A percentile compares a stretch with the other conserved stretches of the same genome.
These are phyloP conservation scores for Girardinichthys multiradiatus DNA, from an alignment of 2,113 vertebrate genomes.

Conservation along the genomic window DNA sequence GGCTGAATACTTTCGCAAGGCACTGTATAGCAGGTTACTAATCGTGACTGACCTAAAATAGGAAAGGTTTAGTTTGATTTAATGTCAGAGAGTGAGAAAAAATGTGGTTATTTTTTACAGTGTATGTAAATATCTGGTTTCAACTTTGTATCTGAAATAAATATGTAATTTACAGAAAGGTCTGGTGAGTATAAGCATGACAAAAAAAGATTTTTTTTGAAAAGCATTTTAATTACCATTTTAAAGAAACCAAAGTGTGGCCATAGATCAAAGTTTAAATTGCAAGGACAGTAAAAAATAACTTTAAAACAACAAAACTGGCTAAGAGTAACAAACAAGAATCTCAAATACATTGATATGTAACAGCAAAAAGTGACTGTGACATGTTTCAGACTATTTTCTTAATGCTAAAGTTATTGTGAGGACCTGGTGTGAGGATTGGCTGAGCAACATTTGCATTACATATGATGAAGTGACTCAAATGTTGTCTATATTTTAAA, in stretches of 20 bases:
- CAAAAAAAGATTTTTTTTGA: slow-evolving; percentile 13
- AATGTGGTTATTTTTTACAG: too few relatives aligned
- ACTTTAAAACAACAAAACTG: too few relatives aligned
- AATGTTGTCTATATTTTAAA: slow-evolving; percentile 28
- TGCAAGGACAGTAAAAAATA: slow-evolving; percentile 3
- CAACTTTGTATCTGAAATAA: too few relatives aligned
- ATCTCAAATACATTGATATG: slow-evolving; percentile 25
- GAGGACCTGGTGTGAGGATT: slow-evolving; percentile 4
- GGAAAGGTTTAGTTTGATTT: too few relatives aligned
- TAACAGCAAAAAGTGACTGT: slow-evolving; percentile 10
- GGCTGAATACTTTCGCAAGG: too few relatives aligned
- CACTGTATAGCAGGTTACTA: too few relatives aligned
- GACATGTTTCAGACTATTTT: slow-evolving; percentile 17
- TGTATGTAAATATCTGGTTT: too few relatives aligned
- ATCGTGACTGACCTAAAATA: too few relatives aligned
- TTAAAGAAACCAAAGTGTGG: slow-evolving; percentile 32
- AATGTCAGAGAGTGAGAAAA: too few relatives aligned
- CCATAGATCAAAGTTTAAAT: slow-evolving; percentile 19
- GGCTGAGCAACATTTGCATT: slow-evolving; percentile 27
- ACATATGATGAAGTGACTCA: slow-evolving; percentile 25
- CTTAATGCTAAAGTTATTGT: background rate
- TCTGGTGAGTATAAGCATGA: background rate
- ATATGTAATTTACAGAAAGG: too few relatives aligned
- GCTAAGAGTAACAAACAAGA: background rate
- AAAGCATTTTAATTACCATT: slow-evolving; percentile 55